Base-by-base conservation (phyloP, 2,113 vertebrate species). In the Rhinopomastus cyanomelas region DNA sequence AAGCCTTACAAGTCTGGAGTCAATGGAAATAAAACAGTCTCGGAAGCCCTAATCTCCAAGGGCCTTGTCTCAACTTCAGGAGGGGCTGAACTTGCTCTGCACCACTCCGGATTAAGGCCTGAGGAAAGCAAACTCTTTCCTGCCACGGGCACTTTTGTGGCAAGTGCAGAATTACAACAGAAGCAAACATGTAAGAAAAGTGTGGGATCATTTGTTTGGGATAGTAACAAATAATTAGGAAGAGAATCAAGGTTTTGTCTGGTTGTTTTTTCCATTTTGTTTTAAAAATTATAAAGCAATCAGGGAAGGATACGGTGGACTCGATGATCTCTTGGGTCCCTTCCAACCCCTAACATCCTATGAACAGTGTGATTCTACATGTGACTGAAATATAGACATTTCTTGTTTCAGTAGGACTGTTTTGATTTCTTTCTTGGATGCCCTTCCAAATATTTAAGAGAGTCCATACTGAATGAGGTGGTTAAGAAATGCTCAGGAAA, bases 1-100 rank as follows among this genome's bases (percentile, higher is more conserved):
- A 87, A 85, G 88, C 65, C 65, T 82, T 89, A 14, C 59, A 73
- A 91, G 36, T 75, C 80, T 85, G 65, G 91, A 93, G 73, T 77
- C 52, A 81, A 51, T 64, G 17, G 53, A 89, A 91, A 88, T 53
- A 59, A 93, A 93, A 91, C 23, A 44, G n/a, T 55, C 89, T 86
- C 76, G 68, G 76, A 92, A 89, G 72, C 36, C 73, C 51, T 65
- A 53, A 88, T 84, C 65, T 94, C 89, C 46, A 85, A 53, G 46
- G 82, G 49, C 44, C 32, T 81, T 49, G 23, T 74, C 68, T 91
- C 22, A 6, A 5, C 61, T 92, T 89, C 42, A 72, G 73, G 55
- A 83, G 46, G 44, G 55, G 39, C 73, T 85, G 57, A 86, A 57
- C 60, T 89, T 77, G 26, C 91, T 89, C 56, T 67, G 75, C 51